Percentiles rank a stretch among this genome's conserved stretches.
Conservation (phyloP, 2,797 vertebrate species). For the Tenualosa thibaudeaui region DNA sequence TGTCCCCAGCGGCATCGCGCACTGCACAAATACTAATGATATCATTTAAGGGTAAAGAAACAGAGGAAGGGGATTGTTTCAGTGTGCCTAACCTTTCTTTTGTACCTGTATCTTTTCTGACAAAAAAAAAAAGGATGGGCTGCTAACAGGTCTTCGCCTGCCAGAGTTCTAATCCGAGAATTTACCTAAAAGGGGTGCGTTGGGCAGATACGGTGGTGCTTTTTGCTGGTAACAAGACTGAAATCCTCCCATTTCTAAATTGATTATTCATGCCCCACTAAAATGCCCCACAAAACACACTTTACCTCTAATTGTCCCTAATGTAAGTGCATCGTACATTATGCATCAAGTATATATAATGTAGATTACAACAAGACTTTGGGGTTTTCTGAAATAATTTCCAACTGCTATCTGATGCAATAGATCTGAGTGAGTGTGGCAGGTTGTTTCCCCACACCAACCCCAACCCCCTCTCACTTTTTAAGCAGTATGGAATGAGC, state of each 20-base stretch:
- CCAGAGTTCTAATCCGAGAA: neutral
- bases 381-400: neutral
- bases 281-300: conserved; percentile 12
- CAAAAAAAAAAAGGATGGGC: neutral
- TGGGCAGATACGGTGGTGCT: neutral
- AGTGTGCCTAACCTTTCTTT: neutral
- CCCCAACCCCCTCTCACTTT: conserved; percentile 30
- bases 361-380: conserved; percentile 22
- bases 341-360: conserved; percentile 20
- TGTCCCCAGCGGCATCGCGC: neutral
- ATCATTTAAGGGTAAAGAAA: conserved; percentile 11
- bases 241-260: conserved; percentile 19
- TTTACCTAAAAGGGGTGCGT: neutral
- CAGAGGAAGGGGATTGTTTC: neutral
- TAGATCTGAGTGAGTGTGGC: neutral
- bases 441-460: conserved; percentile 25
- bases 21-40: neutral
- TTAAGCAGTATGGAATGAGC: conserved; percentile 38
- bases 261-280: conserved; percentile 21
- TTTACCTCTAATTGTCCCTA: conserved; percentile 23
- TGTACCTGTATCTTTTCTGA: neutral
- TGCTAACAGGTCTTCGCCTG: neutral
- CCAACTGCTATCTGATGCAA: conserved; percentile 32
- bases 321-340: conserved; percentile 13
- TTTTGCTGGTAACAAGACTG: neutral